phyloP scores from a whole-genome alignment of 2,888 invertebrate species.

The Adelognathus sp. region DNA sequence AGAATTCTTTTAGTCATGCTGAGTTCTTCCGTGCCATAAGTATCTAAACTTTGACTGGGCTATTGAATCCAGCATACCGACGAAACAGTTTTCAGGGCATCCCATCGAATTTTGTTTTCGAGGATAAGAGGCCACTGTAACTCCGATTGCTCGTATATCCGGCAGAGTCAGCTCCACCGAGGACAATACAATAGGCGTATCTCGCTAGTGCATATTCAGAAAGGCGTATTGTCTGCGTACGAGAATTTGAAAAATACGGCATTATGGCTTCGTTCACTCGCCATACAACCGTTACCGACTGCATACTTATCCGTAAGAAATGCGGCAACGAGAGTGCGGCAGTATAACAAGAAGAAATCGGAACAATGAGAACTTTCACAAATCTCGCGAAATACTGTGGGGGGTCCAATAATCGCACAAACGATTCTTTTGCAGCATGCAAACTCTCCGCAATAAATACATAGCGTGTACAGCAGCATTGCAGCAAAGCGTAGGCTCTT shows the following conservation, averaged over 20 bases:
- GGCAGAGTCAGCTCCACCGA: slow-evolving; percentile 5
- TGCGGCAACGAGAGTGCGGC: slow-evolving; percentile 1
- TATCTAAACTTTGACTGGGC: not conserved
- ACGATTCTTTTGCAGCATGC: slow-evolving; percentile 29
- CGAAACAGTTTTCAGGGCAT: not conserved
- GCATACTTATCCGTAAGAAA: not conserved
- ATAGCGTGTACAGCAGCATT: not conserved
- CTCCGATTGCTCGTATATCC: not conserved
- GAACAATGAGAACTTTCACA: slow-evolving; percentile 54
- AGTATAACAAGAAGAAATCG: slow-evolving; percentile 39
- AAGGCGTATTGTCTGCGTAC: too few relatives aligned
- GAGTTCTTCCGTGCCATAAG: too few relatives aligned
- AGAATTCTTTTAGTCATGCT: too few relatives aligned
- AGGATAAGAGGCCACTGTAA: not conserved
- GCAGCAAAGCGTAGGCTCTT: not conserved
- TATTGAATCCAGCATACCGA: not conserved
- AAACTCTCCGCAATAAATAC: slow-evolving; percentile 18
- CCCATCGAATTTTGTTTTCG: not conserved
- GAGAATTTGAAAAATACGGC: too few relatives aligned
- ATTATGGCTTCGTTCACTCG: too few relatives aligned
- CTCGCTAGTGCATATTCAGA: too few relatives aligned
- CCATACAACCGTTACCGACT: not conserved
- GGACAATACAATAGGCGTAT: slow-evolving; percentile 8
- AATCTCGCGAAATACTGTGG: slow-evolving; percentile 16
- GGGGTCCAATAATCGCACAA: slow-evolving; percentile 42